Percentiles rank a stretch among this genome's conserved stretches.
Conservation (phyloP, 2,888 invertebrate species). For the Nomada lathburiana region DNA sequence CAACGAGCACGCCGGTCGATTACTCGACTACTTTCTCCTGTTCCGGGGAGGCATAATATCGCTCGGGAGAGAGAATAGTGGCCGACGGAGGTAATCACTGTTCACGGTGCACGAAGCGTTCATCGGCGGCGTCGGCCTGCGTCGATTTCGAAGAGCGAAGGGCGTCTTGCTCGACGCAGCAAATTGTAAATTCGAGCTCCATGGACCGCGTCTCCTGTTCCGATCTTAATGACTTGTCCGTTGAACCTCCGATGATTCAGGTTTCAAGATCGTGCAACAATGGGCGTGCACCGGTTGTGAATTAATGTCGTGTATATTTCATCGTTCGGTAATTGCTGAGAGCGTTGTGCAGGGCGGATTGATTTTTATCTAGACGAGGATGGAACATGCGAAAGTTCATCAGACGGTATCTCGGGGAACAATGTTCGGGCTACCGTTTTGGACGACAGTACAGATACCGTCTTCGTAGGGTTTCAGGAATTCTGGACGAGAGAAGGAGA, state of each 20-base stretch:
- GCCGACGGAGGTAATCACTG: background rate
- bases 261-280: constrained; percentile 36
- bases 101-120: background rate
- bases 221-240: constrained; percentile 46
- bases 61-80: constrained; percentile 33
- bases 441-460: too few species aligned
- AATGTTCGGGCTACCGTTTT: too few species aligned
- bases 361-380: background rate
- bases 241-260: constrained; percentile 55
- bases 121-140: constrained; percentile 49
- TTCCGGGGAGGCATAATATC: constrained; percentile 50
- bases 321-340: background rate
- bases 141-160: constrained; percentile 44
- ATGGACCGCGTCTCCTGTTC: constrained; percentile 70
- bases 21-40: constrained; percentile 62
- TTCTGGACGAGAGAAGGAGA: too few species aligned
- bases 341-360: background rate
- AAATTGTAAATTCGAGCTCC: constrained; percentile 68
- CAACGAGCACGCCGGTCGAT: constrained; percentile 48
- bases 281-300: background rate
- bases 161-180: constrained; percentile 54
- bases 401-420: too few species aligned
- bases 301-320: background rate
- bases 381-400: background rate
- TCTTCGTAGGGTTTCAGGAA: too few species aligned